phyloP scores from a whole-genome alignment of 2,888 invertebrate genomes.

The Cordilura impudica region DNA sequence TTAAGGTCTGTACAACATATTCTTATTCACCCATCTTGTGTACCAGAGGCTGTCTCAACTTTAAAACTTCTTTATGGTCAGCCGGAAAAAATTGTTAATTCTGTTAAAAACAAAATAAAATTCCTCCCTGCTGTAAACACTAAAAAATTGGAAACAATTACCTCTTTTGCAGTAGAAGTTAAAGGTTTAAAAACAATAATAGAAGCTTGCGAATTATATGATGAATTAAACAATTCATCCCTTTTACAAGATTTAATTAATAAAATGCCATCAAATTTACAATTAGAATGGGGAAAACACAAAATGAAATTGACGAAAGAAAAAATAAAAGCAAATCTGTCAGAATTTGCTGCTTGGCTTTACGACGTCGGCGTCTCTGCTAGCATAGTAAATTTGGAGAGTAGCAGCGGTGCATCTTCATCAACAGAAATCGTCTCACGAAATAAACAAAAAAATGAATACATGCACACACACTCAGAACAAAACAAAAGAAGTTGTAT shows the following conservation, averaged over 20 bases:
- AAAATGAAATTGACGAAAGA: conserved; percentile 18
- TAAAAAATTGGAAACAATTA: conserved; percentile 18
- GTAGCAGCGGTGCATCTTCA: neutral
- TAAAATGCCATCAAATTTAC: conserved; percentile 29
- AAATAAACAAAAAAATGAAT: conserved; percentile 22
- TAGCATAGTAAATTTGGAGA: conserved; percentile 17
- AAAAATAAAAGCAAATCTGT: conserved; percentile 9
- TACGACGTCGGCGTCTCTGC: conserved; percentile 15
- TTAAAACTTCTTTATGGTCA: conserved; percentile 1
- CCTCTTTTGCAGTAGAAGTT: conserved; percentile 17
- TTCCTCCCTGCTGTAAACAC: conserved; percentile 7
- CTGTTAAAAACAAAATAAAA: conserved; percentile 31
- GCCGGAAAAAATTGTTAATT: neutral
- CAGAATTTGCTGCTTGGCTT: conserved; percentile 31
- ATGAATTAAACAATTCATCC: conserved; percentile 30
- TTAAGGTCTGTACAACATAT: conserved; percentile 20
- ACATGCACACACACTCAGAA: conserved; percentile 14
- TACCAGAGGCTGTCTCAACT: conserved; percentile 12
- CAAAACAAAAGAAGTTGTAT: conserved; percentile 8
- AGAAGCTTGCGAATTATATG: conserved; percentile 1
- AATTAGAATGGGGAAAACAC: conserved; percentile 11
- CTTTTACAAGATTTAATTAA: conserved; percentile 26
- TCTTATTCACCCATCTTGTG: conserved; percentile 35
- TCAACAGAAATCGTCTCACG: conserved; percentile 2
- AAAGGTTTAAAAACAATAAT: conserved; percentile 25